Evolutionary conservation across 2,797 vertebrate genomes (phyloP), one percentile per base, ranked within the genome.

Genomic region (Anniella stebbinsi): DNA sequence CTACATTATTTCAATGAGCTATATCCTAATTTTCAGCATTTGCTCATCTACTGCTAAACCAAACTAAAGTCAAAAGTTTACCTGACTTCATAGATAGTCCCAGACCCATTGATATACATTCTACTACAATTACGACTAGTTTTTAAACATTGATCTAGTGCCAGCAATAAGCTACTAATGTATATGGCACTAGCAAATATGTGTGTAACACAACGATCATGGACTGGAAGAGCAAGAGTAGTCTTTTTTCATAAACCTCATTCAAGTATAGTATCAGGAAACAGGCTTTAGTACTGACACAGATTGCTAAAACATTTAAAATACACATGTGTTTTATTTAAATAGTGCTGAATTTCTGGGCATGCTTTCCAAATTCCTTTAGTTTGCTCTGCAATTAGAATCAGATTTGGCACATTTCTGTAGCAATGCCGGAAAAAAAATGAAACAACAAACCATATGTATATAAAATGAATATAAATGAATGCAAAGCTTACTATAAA

Each of bases 261-360:
- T 93, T 96, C 95, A 95, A 95, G 94, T 94, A 91, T 92, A 95
- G 92, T 95, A 95, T 95, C 95, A 94, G 94, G 93, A 91, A 96
- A 94, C 91, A 86, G 93, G 87, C 88, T 95, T 96, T 95, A 94
- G 95, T 91, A 94, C 88, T 94, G 93, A 95, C 2, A 83, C 38
- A 95, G 94, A 95, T 93, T 95, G 93, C 91, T 95, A 96, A 95
- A 95, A 94, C 90, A 93, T 95, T 96, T 95, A 94, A 95, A 96
- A 95, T 96, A 94, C 95, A 95, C 94, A 92, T 96, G 95, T 80
- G 94, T 96, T 95, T 95, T 96, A 96, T 96, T 96, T 95, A 95
- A 96, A 93, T 84, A 95, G 95, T 84, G 48, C 93, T 90, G 95
- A 93, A 96, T 95, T 96, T 96, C 95, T 96, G 95, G 95, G 94